Percentiles rank a stretch among this genome's conserved stretches.
Conservation (phyloP, 53 echinoderm and acorn worm genomes). For the Hippasteria phrygiana region DNA sequence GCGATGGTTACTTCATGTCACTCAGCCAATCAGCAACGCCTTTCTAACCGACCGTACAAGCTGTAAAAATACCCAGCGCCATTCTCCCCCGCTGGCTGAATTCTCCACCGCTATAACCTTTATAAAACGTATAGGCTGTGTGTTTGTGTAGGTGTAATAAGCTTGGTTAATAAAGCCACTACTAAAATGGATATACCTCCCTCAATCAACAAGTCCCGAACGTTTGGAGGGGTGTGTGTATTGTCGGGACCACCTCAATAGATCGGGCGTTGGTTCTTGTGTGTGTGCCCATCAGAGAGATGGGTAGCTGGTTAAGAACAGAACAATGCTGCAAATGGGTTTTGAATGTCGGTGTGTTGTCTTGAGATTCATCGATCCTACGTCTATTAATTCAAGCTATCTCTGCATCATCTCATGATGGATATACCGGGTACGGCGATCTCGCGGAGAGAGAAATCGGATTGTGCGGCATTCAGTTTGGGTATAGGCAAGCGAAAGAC, state of each 20-base stretch:
- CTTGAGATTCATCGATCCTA: constrained; percentile 61
- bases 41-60: constrained; percentile 80
- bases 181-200: constrained; percentile 74
- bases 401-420: constrained; percentile 47
- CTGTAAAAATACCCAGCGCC: constrained; percentile 88
- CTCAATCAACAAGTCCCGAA: constrained; percentile 85
- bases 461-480: constrained; percentile 65
- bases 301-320: constrained; percentile 42
- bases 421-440: constrained; percentile 5
- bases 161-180: constrained; percentile 84
- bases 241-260: constrained; percentile 10
- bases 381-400: constrained; percentile 80
- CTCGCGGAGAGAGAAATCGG: constrained; percentile 4
- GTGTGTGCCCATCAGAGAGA: constrained; percentile 51
- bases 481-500: constrained; percentile 65
- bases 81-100: constrained; percentile 75
- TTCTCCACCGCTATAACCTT: constrained; percentile 73
- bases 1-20: constrained; percentile 55
- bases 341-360: constrained; percentile 77
- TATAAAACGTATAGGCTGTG: constrained; percentile 79
- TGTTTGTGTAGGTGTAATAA: constrained; percentile 93
- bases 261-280: constrained; percentile 7
- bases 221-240: constrained; percentile 15
- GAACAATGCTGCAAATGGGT: constrained; percentile 77
- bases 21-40: constrained; percentile 78